phyloP scores from a whole-genome alignment of 2,113 vertebrate species.

The Austrofundulus limnaeus region DNA sequence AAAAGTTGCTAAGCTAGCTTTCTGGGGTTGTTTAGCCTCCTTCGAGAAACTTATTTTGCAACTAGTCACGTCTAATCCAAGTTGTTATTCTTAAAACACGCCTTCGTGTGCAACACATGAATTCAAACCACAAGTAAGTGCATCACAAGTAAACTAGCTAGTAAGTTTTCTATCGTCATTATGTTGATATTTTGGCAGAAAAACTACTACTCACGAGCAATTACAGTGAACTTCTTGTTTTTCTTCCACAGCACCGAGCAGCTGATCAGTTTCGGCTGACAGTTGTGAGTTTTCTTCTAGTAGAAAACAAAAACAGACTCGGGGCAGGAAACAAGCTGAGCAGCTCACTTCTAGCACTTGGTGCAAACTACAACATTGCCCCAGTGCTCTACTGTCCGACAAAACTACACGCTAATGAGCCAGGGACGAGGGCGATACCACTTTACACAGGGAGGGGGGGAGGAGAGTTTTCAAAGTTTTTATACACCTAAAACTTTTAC shows the following conservation, averaged over 20 bases:
- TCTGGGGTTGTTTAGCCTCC: conserved; percentile 5
- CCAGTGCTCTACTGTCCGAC: conserved; percentile 53
- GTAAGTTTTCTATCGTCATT: conserved; percentile 14
- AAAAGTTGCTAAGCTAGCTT: conserved; percentile 61
- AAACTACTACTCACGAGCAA: conserved; percentile 63
- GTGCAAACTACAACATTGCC: conserved; percentile 58
- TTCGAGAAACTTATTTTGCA: neutral
- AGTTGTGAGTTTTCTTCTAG: conserved; percentile 36
- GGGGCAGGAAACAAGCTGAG: conserved; percentile 25
- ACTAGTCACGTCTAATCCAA: neutral
- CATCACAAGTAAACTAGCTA: neutral
- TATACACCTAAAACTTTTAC: neutral
- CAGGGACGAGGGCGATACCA: conserved; percentile 55
- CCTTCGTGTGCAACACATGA: neutral
- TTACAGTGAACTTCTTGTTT: conserved; percentile 35
- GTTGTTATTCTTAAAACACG: neutral
- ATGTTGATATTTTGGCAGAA: conserved; percentile 33
- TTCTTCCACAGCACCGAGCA: conserved; percentile 12
- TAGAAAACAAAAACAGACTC: conserved; percentile 22
- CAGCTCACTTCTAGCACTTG: conserved; percentile 33
- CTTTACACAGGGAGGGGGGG: conserved; percentile 1
- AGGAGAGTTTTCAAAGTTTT: neutral
- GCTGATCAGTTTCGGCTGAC: conserved; percentile 33
- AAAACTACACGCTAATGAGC: conserved; percentile 57
- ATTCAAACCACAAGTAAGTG: conserved; percentile 13